phyloP scores from a whole-genome alignment of 2,888 invertebrate species.

The Luperina nickerlii region DNA sequence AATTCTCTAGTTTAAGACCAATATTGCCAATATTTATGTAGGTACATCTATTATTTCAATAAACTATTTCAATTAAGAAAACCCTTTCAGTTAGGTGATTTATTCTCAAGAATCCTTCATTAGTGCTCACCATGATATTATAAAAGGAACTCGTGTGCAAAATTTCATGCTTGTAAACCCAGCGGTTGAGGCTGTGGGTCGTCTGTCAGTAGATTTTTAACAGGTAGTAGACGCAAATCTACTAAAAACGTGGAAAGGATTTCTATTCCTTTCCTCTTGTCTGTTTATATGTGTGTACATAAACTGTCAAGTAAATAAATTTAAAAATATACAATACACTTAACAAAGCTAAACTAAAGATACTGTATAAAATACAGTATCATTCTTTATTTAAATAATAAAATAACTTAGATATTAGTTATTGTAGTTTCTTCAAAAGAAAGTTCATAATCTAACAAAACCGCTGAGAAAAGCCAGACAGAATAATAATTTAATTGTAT shows the following conservation, averaged over 20 bases:
- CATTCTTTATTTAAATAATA: not conserved
- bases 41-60: too few relatives aligned
- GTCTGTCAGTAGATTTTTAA: too few relatives aligned
- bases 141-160: not conserved
- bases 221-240: not conserved
- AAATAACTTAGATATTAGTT: not conserved
- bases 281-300: not conserved
- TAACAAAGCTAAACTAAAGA: not conserved
- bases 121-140: not conserved
- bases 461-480: slow-evolving; percentile 13
- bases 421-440: slow-evolving; percentile 1
- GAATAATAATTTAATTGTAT: slow-evolving; percentile 19
- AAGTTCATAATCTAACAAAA: slow-evolving; percentile 2
- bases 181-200: too few relatives aligned
- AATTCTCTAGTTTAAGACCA: too few relatives aligned
- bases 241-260: not conserved
- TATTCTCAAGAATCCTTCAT: not conserved
- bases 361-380: not conserved
- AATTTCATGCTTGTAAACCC: too few relatives aligned
- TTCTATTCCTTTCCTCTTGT: not conserved
- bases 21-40: too few relatives aligned
- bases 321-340: not conserved
- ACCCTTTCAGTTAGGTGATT: too few relatives aligned
- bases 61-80: too few relatives aligned
- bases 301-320: not conserved